Evolutionary conservation across 1,140 invertebrate species (phyloP).

Genomic region (Cydia amplana): DNA sequence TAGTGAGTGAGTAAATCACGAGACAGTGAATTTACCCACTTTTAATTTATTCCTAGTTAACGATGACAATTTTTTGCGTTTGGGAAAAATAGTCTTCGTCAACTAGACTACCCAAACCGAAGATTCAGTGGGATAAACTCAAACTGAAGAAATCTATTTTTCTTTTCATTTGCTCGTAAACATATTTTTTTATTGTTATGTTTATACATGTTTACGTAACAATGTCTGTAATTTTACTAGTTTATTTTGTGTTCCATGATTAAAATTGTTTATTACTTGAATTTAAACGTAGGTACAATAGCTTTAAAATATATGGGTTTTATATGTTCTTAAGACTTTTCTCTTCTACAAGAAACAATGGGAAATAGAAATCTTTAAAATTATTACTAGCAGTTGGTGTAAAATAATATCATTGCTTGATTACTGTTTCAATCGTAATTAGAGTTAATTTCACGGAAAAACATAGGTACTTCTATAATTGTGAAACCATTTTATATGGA

Average conservation of each 20-base stretch:
- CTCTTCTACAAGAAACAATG: neutral
- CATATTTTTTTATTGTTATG: slow-evolving; percentile 25
- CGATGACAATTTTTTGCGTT: no score
- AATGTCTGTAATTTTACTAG: neutral
- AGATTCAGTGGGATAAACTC: neutral
- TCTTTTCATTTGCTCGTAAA: slow-evolving; percentile 17
- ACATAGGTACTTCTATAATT: no score
- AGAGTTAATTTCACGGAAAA: no score
- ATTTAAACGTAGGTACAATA: neutral
- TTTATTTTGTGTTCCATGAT: slow-evolving; percentile 6
- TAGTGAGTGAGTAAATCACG: no score
- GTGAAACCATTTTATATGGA: no score
- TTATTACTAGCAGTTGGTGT: neutral
- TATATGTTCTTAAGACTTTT: neutral
- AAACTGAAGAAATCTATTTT: slow-evolving; percentile 10
- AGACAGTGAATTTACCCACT: no score
- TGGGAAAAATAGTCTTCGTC: neutral
- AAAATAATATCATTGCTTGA: no score
- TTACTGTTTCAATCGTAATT: no score
- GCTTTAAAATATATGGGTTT: neutral
- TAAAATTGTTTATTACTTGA: neutral
- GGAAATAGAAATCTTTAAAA: neutral
- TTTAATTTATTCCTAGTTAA: no score
- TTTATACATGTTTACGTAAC: slow-evolving; percentile 18
- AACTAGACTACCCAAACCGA: neutral